Evolutionary conservation across 2,113 vertebrate species (phyloP).

Genomic region (Psittacara wagleri): DNA sequence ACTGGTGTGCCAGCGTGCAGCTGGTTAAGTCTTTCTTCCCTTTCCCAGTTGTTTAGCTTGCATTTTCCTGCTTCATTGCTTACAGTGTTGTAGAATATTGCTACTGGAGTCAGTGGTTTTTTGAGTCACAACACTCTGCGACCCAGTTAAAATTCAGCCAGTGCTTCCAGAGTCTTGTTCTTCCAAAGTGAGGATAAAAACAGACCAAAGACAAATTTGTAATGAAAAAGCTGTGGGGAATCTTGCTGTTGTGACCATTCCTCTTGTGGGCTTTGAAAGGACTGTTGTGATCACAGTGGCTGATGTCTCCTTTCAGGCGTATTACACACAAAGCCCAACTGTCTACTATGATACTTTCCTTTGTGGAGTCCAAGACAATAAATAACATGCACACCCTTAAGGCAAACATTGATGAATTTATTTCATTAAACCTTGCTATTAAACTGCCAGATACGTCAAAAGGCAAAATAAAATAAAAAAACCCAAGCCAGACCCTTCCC

Average conservation of each 20-base stretch:
- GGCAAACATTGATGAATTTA: not conserved
- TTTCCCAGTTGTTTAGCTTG: not conserved
- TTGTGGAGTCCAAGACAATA: not conserved
- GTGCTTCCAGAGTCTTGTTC: not conserved
- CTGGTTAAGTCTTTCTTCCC: not conserved
- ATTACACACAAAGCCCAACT: not conserved
- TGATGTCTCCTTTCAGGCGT: not conserved
- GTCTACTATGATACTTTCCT: not conserved
- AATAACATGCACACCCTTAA: not conserved
- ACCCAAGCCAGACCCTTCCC: not conserved
- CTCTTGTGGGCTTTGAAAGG: not conserved
- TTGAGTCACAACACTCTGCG: not conserved
- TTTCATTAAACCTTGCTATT: not conserved
- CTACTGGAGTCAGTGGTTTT: not conserved
- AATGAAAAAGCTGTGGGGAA: not conserved
- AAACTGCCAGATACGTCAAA: not conserved
- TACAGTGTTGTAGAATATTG: not conserved
- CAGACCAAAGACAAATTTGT: not conserved
- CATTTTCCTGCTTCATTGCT: not conserved
- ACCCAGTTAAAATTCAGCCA: not conserved
- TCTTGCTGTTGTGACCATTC: not conserved
- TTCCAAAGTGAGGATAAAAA: not conserved
- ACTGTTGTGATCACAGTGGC: not conserved
- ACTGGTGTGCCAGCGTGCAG: too few relatives aligned
- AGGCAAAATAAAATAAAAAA: not conserved